Base-by-base conservation (phyloP, 2,797 vertebrate genomes). In the Xerus rutilus region DNA sequence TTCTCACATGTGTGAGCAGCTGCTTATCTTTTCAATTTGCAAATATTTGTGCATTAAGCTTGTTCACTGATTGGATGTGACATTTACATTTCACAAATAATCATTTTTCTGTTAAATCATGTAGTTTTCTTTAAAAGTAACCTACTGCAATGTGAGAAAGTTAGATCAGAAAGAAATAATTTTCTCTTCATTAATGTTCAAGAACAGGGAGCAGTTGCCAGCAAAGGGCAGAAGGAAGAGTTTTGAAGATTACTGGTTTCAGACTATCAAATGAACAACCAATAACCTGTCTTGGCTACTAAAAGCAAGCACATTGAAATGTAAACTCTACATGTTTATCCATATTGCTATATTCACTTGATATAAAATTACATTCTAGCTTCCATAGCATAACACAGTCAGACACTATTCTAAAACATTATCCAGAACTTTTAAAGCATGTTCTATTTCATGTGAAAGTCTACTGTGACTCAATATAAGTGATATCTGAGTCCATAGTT, bases 1-100 rank as follows among this genome's bases (percentile, higher is more conserved):
- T 59, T 35, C 8, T 30, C 43, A 70, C 18, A n/a, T 70, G 10
- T 64, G 14, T 72, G 15, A 91, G 4, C 1, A 4, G 4, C 65
- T 94, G 35, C 20, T 74, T 28, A 82, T 32, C 20, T 82, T 89
- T 45, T 43, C 18, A 83, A 3, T 21, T 2, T 45, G 2, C 69
- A 79, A 62, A 0, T 1, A 4, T 47, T 95, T 39, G 1, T 4
- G 54, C 59, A 23, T 39, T 73, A 89, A 81, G 70, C 20, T 82
- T 65, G 47, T 17, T 32, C 20, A 25, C 85, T 88, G 62, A 81
- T 79, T 69, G 17, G 25, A 73, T 78, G 17, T 89, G 52, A 59
- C 32, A 78, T 93, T 93, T 91, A 49, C 28, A 73, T 65, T 93
- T 96, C 45, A 72, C n/a, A 91, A 28, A 77, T 81, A 70, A 79